phyloP scores from a whole-genome alignment of 2,113 vertebrate species.

The Cisticola juncidis region DNA sequence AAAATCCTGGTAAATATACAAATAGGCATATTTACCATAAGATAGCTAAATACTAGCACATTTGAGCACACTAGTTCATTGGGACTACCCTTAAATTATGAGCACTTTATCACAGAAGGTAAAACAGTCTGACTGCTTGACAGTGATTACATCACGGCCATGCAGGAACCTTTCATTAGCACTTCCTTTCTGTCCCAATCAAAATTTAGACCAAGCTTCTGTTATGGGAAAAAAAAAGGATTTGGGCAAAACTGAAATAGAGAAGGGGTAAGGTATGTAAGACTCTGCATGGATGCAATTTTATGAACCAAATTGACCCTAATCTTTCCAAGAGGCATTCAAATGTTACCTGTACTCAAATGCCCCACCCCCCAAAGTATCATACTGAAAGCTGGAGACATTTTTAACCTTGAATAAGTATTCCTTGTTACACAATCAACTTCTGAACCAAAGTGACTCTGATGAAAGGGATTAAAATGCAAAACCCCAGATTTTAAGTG shows the following conservation, averaged over 20 bases:
- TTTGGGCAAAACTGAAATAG: not conserved
- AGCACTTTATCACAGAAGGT: not conserved
- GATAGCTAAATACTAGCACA: not conserved
- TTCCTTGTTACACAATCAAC: not conserved
- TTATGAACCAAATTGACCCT: not conserved
- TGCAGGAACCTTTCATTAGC: slow-evolving; percentile 28
- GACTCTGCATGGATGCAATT: not conserved
- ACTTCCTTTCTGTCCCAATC: slow-evolving; percentile 44
- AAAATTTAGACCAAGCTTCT: slow-evolving; percentile 4
- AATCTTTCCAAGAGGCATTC: not conserved
- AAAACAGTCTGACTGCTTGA: not conserved
- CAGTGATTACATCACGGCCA: not conserved
- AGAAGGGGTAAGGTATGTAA: not conserved
- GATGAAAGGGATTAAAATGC: not conserved
- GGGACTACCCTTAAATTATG: not conserved
- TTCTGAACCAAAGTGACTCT: not conserved
- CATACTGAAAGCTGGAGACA: not conserved
- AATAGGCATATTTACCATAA: not conserved
- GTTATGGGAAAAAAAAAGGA: not conserved
- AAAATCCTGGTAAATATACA: not conserved
- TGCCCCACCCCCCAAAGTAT: too few relatives aligned
- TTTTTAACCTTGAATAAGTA: not conserved
- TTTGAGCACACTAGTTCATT: not conserved
- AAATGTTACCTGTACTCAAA: not conserved
- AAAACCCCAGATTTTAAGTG: not conserved